phyloP scores from a whole-genome alignment of 2,113 vertebrate genomes.

The human region DNA sequence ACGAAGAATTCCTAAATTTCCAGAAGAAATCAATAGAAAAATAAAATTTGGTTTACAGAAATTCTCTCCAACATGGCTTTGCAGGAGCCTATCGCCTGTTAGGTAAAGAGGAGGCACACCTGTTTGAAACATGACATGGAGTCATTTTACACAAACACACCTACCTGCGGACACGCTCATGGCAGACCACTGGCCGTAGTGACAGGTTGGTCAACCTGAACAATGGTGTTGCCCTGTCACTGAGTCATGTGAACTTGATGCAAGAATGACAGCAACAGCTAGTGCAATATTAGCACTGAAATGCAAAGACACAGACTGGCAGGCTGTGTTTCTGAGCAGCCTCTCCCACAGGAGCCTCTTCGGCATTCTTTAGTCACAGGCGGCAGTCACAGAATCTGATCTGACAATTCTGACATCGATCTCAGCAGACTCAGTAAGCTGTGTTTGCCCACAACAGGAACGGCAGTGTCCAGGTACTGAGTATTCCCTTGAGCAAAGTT shows the following conservation, averaged over 20 bases:
- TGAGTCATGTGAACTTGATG: background rate
- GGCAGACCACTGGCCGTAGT: background rate
- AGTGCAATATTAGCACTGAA: background rate
- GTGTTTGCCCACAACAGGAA: background rate
- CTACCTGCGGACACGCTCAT: background rate
- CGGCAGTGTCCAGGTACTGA: background rate
- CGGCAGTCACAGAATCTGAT: background rate
- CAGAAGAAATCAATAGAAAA: background rate
- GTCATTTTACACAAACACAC: background rate
- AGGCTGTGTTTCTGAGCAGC: background rate
- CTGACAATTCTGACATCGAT: background rate
- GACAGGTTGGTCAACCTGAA: background rate
- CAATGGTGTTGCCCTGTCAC: background rate
- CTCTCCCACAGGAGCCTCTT: rapidly evolving
- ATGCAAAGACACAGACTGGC: background rate
- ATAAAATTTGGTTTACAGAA: background rate
- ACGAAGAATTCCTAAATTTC: background rate
- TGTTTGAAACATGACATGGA: background rate
- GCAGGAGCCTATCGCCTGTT: background rate
- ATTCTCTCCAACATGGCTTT: no score
- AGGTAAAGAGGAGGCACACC: background rate
- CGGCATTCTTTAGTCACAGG: background rate
- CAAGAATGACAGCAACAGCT: background rate
- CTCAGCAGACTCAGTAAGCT: background rate
- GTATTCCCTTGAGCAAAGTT: background rate